Evolutionary conservation across 1,140 invertebrate species (phyloP), one percentile per base, ranked within the genome.

Genomic region (Eciton burchellii): DNA sequence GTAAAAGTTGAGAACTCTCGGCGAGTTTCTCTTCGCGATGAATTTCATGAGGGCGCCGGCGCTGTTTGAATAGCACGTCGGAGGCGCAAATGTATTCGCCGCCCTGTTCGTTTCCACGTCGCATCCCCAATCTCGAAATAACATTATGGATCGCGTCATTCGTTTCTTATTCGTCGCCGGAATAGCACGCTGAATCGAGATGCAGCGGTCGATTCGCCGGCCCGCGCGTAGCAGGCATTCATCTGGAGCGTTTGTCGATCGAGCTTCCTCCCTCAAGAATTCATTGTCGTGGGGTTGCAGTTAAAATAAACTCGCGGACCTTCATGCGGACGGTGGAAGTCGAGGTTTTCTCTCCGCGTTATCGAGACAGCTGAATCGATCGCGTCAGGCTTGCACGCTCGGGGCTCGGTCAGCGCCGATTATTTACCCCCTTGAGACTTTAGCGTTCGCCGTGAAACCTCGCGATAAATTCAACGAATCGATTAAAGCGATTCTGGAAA

Each of bases 111-210:
- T 79, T 70, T 79, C 43, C 49, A 68, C 56, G 49, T 79, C 49
- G 74, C 74, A 79, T 57, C 56, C 70, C 63, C 63, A 79, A 70
- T 68, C 74, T 68, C 63, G 49, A 79, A 79, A 79, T 79, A 79
- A 79, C 74, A 79, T 79, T 79, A 79, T 79, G 52, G 74, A 79
- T 79, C 63, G 63, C 74, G 74, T 79, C 74, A 79, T 79, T 16
- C 63, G 49, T 70, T 70, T 79, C 74, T 79, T 70, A 79, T 79
- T 79, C 63, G 74, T 49, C 47, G 49, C 49, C 63, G 21, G 74
- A 79, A 79, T 79, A 45, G 63, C 56, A 79, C 65, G 45, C 43
- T 70, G 35, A 68, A 70, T 70, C 49, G 74, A 70, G 52, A 70
- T 79, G 68, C 63, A 79, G 35, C 9, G 68, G 62, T 77, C 62